phyloP scores from a whole-genome alignment of 2,113 vertebrate genomes.

The Corapipo altera region DNA sequence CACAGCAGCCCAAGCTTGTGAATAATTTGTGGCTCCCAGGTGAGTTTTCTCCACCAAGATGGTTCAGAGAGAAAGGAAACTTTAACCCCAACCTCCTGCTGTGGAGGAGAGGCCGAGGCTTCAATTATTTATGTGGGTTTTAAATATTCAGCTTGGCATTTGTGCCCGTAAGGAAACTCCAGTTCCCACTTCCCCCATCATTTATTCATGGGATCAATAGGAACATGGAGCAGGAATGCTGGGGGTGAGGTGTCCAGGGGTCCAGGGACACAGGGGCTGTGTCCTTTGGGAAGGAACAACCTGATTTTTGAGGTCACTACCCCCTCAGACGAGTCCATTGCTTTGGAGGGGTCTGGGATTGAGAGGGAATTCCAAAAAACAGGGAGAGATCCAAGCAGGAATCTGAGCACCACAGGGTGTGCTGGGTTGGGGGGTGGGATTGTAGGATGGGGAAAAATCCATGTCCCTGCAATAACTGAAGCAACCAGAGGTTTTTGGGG shows the following conservation, averaged over 20 bases:
- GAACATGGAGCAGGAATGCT: not conserved
- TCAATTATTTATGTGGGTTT: conserved; percentile 40
- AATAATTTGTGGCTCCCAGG: conserved; percentile 10
- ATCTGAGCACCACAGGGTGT: not conserved
- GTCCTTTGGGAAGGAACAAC: not conserved
- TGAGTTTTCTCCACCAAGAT: not conserved
- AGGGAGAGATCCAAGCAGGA: not conserved
- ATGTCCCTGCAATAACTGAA: not conserved
- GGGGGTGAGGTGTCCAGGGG: not conserved
- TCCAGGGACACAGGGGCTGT: not conserved
- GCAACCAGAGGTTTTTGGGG: not conserved
- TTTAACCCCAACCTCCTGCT: not conserved
- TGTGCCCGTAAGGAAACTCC: conserved; percentile 9
- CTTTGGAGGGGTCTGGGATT: not conserved
- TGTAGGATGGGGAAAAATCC: not conserved
- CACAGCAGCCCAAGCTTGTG: not conserved
- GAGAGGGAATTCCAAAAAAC: not conserved
- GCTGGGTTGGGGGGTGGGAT: accelerated
- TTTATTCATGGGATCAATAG: conserved; percentile 46
- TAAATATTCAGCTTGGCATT: conserved; percentile 38
- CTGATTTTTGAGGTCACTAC: not conserved
- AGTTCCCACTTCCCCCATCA: not conserved
- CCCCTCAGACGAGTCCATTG: accelerated
- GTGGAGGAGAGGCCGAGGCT: not conserved
- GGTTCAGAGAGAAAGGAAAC: not conserved